These are phyloP conservation scores for Drosophila nigrodunni DNA, from an alignment of 1,140 invertebrate species.

Conservation along the genomic window DNA sequence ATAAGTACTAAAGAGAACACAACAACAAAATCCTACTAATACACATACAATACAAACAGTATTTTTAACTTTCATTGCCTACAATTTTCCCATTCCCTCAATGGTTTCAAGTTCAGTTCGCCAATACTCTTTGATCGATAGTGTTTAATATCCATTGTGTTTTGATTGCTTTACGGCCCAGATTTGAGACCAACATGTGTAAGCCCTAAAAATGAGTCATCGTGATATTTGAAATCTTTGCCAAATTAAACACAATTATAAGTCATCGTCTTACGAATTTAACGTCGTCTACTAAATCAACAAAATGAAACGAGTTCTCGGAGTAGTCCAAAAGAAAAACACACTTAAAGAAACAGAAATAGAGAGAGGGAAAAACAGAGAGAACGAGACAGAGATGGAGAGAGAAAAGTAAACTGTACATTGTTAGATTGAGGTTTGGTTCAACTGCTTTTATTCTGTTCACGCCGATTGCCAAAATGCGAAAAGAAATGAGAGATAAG, in stretches of 20 bases:
- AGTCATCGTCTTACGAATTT: constrained; percentile 2
- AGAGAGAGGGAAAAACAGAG: background rate
- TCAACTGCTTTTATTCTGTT: constrained; percentile 28
- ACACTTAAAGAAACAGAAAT: background rate
- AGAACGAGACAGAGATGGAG: background rate
- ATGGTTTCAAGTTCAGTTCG: constrained; percentile 1
- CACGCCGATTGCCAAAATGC: constrained; percentile 30
- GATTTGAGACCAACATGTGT: constrained; percentile 1
- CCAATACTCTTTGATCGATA: constrained; percentile 10
- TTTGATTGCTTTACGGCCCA: constrained; percentile 14
- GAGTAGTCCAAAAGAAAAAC: background rate
- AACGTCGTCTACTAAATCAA: constrained; percentile 9
- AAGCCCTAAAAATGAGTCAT: constrained; percentile 11
- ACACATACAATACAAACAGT: constrained; percentile 7
- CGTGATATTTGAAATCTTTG: constrained; percentile 19
- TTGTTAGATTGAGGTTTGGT: constrained; percentile 24
- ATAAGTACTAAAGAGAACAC: constrained; percentile 5
- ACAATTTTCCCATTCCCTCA: constrained; percentile 5
- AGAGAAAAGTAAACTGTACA: constrained; percentile 37
- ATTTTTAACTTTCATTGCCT: constrained; percentile 23
- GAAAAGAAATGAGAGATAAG: constrained; percentile 35
- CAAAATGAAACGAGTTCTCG: constrained; percentile 31
- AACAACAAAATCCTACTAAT: constrained; percentile 36
- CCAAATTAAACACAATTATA: constrained; percentile 13
- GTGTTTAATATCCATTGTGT: constrained; percentile 1